Percentiles rank a stretch among this genome's conserved stretches.
These are phyloP conservation scores for Falco peregrinus DNA, from an alignment of 2,797 vertebrate species.

Conservation along the genomic window DNA sequence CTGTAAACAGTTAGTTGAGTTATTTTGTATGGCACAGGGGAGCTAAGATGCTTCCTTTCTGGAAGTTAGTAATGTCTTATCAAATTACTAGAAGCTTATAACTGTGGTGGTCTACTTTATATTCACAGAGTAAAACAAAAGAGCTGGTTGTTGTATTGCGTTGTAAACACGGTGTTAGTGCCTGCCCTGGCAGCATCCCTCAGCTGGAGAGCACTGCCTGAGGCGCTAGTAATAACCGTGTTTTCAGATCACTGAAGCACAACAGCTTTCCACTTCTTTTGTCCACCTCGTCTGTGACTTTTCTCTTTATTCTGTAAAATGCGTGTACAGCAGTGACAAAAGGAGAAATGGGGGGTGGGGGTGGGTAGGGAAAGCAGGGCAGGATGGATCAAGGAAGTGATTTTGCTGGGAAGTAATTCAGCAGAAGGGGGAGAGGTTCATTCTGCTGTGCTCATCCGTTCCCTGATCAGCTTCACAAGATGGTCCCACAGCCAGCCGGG, in stretches of 20 bases:
- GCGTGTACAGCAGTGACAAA: neutral
- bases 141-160: neutral
- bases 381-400: neutral
- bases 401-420: neutral
- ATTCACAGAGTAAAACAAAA: neutral
- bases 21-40: neutral
- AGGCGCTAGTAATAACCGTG: neutral
- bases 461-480: neutral
- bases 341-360: neutral
- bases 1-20: neutral
- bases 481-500: neutral
- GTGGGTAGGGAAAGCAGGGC: too few relatives aligned
- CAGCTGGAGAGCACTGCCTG: neutral
- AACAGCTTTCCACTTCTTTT: neutral
- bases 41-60: neutral
- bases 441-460: neutral
- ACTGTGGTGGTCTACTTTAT: neutral
- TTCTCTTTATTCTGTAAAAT: neutral
- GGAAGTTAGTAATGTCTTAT: neutral
- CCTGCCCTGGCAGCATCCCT: neutral
- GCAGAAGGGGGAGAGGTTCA: neutral
- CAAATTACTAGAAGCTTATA: neutral
- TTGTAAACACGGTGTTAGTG: neutral
- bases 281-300: neutral
- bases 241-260: conserved; percentile 8